These are phyloP conservation scores for Poeciliopsis prolifica DNA, from an alignment of 2,113 vertebrate genomes.

Conservation along the genomic window DNA sequence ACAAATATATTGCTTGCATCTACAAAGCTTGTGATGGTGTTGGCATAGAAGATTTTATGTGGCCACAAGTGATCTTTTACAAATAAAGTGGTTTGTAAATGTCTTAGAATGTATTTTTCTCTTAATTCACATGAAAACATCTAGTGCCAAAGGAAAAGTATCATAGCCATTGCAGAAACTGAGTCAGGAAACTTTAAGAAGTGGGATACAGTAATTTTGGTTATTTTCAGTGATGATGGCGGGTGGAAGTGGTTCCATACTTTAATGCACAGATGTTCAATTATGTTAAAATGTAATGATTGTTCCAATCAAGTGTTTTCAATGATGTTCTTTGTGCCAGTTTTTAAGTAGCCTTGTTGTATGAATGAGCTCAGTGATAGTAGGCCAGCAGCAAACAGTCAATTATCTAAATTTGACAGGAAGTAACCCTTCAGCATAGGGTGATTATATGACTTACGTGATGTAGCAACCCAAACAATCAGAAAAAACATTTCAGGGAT, in stretches of 20 bases:
- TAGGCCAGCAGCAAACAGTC: background rate
- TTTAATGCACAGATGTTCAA: background rate
- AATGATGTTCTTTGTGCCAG: background rate
- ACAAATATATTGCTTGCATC: background rate
- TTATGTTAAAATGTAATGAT: background rate
- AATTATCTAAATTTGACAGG: background rate
- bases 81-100: too few species aligned
- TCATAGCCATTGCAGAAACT: background rate
- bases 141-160: background rate
- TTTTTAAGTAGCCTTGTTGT: background rate
- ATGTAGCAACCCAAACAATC: background rate
- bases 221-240: background rate
- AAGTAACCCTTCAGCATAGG: background rate
- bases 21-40: background rate
- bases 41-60: background rate
- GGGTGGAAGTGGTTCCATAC: background rate
- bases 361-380: background rate
- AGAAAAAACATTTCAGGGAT: background rate
- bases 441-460: background rate
- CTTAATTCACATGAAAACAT: background rate
- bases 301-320: background rate
- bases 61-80: too few species aligned
- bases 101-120: too few species aligned
- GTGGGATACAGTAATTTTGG: background rate
- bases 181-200: background rate